A percentile compares a stretch with the other conserved stretches of the same genome.
Evolutionary conservation across 2,113 vertebrate species (phyloP).

Genomic region (Rynchops niger): DNA sequence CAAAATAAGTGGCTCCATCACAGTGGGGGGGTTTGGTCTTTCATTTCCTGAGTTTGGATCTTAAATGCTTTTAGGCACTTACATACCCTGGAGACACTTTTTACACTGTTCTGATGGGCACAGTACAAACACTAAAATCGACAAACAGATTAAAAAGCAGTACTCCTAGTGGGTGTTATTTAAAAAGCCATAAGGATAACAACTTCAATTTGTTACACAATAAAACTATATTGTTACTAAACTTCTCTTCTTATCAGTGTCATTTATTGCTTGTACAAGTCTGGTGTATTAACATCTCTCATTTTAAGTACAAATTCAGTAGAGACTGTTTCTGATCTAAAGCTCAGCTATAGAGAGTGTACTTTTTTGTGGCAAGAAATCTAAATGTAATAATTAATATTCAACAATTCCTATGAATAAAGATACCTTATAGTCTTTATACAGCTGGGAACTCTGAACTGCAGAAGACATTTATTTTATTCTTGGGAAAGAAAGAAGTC

Average conservation of each 20-base stretch:
- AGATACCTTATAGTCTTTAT: neutral
- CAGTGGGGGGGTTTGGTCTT: constrained; percentile 51
- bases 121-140: constrained; percentile 3
- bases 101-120: constrained; percentile 60
- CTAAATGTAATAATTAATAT: neutral
- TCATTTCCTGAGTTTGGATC: constrained; percentile 63
- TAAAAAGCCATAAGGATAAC: neutral
- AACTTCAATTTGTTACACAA: neutral
- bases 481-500: neutral
- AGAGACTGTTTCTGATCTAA: neutral
- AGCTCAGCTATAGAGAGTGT: neutral
- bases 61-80: constrained; percentile 56
- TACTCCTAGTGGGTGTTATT: neutral
- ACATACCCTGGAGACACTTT: constrained; percentile 22
- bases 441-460: neutral
- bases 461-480: neutral
- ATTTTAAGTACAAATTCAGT: neutral
- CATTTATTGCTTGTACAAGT: neutral
- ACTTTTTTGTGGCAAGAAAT: neutral
- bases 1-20: constrained; percentile 46
- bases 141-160: constrained; percentile 34
- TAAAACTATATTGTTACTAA: neutral
- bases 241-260: neutral
- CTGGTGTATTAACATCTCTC: neutral
- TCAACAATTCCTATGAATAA: neutral